A percentile compares a stretch with the other conserved stretches of the same genome.
These are phyloP conservation scores for Sarcophaga rosellei DNA, from an alignment of 2,888 invertebrate species.

Conservation along the genomic window DNA sequence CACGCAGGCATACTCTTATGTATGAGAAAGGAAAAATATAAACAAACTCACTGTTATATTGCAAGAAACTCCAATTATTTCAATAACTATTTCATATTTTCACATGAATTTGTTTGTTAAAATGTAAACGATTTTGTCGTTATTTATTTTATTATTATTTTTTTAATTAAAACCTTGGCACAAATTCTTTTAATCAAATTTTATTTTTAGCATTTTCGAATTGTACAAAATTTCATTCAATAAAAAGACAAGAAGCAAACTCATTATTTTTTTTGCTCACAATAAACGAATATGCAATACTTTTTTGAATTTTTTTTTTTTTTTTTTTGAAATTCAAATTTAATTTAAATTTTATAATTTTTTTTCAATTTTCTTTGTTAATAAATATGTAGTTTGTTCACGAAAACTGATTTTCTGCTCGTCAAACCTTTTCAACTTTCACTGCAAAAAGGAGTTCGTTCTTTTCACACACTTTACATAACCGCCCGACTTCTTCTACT, in stretches of 20 bases:
- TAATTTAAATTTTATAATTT: conserved; percentile 29
- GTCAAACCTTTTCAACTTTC: conserved; percentile 70
- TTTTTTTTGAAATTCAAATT: background rate
- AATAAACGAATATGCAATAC: background rate
- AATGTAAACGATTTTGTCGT: conserved; percentile 28
- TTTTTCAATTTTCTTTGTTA: conserved; percentile 54
- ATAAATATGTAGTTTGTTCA: conserved; percentile 50
- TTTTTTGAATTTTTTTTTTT: background rate
- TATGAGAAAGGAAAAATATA: no score
- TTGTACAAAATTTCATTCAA: conserved; percentile 52
- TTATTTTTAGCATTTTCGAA: conserved; percentile 65
- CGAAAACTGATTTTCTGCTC: conserved; percentile 57
- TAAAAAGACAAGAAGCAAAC: conserved; percentile 29
- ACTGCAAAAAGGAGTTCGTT: conserved; percentile 66
- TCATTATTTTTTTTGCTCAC: conserved; percentile 19
- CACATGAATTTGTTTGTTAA: conserved; percentile 44
- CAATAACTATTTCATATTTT: conserved; percentile 36
- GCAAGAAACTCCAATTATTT: conserved; percentile 32
- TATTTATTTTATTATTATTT: conserved; percentile 53
- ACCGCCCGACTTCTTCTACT: conserved; percentile 64
- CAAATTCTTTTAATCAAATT: conserved; percentile 59
- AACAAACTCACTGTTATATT: background rate
- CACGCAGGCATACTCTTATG: background rate
- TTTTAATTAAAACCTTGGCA: conserved; percentile 66
- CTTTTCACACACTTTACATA: conserved; percentile 71